These are phyloP conservation scores for Lamellibrachia satsuma DNA, from an alignment of 2,888 invertebrate genomes.

Conservation along the genomic window DNA sequence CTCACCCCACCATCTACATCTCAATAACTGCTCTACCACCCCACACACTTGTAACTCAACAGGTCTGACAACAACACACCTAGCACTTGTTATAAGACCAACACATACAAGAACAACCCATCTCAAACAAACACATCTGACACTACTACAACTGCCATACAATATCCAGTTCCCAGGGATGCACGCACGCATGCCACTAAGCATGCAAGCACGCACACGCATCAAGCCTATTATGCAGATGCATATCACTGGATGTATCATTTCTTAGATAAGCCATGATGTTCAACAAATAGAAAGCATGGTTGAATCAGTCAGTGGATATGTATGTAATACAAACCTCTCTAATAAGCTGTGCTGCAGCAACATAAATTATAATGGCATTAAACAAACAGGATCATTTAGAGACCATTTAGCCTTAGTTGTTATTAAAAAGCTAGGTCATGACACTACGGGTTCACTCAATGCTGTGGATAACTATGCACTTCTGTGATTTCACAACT, in stretches of 20 bases:
- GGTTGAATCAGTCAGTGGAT: background rate
- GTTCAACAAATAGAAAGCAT: background rate
- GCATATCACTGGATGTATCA: background rate
- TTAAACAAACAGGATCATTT: background rate
- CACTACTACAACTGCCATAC: no score
- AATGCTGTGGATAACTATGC: background rate
- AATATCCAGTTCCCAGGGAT: no score
- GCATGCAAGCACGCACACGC: no score
- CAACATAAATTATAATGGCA: background rate
- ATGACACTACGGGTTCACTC: background rate
- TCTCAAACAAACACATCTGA: no score
- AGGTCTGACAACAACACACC: no score
- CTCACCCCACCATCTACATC: no score
- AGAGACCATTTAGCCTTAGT: background rate
- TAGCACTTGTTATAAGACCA: no score
- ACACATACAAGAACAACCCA: no score
- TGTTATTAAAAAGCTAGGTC: background rate
- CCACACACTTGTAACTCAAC: no score
- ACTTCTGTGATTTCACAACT: background rate
- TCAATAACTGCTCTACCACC: no score
- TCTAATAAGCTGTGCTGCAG: background rate
- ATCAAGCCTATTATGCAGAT: background rate
- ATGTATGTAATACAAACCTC: constrained; percentile 1
- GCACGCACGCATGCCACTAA: no score
- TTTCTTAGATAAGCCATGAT: background rate